Conservation (phyloP, 1,140 invertebrate species). For the Matsumurasca onukii region DNA sequence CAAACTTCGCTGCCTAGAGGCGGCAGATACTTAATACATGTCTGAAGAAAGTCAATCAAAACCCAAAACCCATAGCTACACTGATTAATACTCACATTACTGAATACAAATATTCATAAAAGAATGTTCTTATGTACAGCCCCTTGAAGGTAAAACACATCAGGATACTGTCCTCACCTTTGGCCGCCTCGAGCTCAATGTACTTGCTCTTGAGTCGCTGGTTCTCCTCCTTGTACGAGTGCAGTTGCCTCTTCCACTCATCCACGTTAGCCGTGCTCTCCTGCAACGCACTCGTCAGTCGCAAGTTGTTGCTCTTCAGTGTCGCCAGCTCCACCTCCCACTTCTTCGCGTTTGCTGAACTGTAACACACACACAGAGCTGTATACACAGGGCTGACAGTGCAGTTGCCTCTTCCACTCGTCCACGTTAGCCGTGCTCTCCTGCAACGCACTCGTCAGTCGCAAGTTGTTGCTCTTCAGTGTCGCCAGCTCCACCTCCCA, state of each 20-base stretch:
- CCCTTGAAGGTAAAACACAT: too few species aligned
- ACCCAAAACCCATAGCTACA: too few species aligned
- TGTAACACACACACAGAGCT: slow-evolving; percentile 53
- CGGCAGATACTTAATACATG: too few species aligned
- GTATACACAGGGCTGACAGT: too few species aligned
- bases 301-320: slow-evolving; percentile 93
- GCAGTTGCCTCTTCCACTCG: slow-evolving; percentile 96
- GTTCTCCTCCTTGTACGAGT: slow-evolving; percentile 95
- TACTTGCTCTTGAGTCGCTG: slow-evolving; percentile 79
- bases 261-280: slow-evolving; percentile 98
- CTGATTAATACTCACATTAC: too few species aligned
- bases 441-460: slow-evolving; percentile 92
- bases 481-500: slow-evolving; percentile 97
- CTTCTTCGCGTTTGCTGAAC: slow-evolving; percentile 96
- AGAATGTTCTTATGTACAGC: too few species aligned
- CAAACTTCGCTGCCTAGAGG: too few species aligned
- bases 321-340: slow-evolving; percentile 97
- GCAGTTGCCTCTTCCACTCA: slow-evolving; percentile 96
- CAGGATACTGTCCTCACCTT: too few species aligned
- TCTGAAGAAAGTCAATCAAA: too few species aligned
- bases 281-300: slow-evolving; percentile 92
- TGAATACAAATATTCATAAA: too few species aligned
- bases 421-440: slow-evolving; percentile 98
- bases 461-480: slow-evolving; percentile 93
- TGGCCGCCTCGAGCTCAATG: slow-evolving; percentile 69